These are phyloP conservation scores for Stegophylla sp. DNA, from an alignment of 2,888 invertebrate genomes.

Conservation along the genomic window DNA sequence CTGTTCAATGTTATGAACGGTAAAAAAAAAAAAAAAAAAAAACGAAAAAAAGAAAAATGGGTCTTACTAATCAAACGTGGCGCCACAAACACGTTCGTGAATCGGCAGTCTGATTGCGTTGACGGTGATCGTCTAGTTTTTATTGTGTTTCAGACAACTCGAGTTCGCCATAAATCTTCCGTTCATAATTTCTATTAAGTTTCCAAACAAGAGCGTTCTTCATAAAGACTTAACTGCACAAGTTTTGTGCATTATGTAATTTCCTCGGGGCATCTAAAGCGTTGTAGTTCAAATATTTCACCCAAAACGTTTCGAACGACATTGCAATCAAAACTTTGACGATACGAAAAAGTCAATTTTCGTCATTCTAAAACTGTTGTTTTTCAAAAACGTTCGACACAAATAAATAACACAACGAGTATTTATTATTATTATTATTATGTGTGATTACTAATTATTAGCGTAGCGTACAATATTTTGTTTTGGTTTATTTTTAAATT, in stretches of 20 bases:
- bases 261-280: conserved; percentile 6
- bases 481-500: no score
- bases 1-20: neutral
- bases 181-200: conserved; percentile 18
- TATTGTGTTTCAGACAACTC: conserved; percentile 4
- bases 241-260: conserved; percentile 40
- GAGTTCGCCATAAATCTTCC: conserved; percentile 3
- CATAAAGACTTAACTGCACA: conserved; percentile 32
- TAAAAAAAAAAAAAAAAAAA: no score
- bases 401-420: no score
- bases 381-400: no score
- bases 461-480: no score
- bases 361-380: neutral
- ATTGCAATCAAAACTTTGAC: conserved; percentile 41
- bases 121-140: conserved; percentile 5
- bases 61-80: neutral
- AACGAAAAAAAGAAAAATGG: no score
- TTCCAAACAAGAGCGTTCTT: conserved; percentile 33
- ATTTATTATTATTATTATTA: no score
- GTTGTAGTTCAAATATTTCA: conserved; percentile 24
- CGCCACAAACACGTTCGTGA: neutral
- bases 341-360: conserved; percentile 18
- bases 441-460: no score
- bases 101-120: neutral
- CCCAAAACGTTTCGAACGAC: conserved; percentile 24